Evolutionary conservation across 2,888 invertebrate genomes (phyloP).

Genomic region (Drosophila borborema): DNA sequence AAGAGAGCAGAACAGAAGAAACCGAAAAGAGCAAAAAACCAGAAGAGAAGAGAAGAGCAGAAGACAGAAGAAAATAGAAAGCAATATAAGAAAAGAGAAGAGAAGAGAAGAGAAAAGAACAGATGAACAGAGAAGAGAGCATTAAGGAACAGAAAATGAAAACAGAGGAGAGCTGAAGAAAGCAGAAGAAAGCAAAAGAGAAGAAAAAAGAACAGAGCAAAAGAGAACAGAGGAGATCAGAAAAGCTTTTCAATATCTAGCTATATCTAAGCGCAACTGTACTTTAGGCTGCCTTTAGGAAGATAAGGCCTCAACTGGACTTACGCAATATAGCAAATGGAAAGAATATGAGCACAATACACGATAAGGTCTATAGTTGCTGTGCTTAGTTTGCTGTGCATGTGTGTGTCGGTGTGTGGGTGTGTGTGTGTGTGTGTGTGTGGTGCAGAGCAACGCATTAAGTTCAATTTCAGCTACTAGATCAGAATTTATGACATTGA

Average conservation of each 20-base stretch:
- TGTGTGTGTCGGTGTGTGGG: too few species aligned
- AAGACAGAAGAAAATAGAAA: neutral
- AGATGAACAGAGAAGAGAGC: neutral
- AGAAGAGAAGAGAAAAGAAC: neutral
- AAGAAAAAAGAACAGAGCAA: neutral
- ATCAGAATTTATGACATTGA: constrained; percentile 81
- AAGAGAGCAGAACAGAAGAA: neutral
- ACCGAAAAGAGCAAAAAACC: neutral
- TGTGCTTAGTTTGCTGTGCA: constrained; percentile 16
- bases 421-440: constrained; percentile 10
- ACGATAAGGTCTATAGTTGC: constrained; percentile 34
- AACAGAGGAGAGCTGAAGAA: neutral
- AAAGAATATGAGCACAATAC: constrained; percentile 14
- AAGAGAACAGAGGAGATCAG: neutral
- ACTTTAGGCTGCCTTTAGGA: neutral
- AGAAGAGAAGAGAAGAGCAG: neutral
- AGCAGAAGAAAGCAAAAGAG: neutral
- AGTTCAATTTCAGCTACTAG: constrained; percentile 79
- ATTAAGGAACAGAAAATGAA: neutral
- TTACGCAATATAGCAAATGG: neutral
- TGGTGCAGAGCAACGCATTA: constrained; percentile 60
- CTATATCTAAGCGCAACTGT: constrained; percentile 17
- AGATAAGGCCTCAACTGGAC: neutral
- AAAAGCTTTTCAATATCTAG: neutral
- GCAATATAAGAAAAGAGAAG: neutral